Conservation (phyloP, 2,113 vertebrate species). For the Zapus hudsonius region DNA sequence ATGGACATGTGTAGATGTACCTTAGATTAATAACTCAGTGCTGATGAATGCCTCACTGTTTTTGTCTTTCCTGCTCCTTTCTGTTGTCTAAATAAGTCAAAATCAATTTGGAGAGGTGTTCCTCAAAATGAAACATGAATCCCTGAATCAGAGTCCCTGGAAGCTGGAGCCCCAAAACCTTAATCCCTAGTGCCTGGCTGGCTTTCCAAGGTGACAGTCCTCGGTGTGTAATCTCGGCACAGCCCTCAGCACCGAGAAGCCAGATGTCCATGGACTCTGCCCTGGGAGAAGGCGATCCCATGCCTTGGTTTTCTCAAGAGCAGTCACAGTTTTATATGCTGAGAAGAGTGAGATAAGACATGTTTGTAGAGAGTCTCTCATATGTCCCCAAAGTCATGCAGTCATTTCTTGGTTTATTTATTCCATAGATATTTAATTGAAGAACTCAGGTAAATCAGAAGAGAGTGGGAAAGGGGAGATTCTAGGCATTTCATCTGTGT, state of each 20-base stretch:
- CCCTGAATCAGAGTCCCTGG: neutral
- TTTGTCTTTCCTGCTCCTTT: neutral
- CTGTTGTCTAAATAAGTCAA: neutral
- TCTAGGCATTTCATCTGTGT: slow-evolving; percentile 60
- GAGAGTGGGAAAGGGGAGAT: slow-evolving; percentile 8
- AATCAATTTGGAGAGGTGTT: neutral
- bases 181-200: neutral
- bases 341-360: neutral
- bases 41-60: neutral
- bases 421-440: slow-evolving; percentile 21
- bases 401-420: neutral
- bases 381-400: neutral
- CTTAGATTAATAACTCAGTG: neutral
- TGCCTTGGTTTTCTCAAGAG: neutral
- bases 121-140: neutral
- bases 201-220: neutral
- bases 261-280: neutral
- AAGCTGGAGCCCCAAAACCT: neutral
- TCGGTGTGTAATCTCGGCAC: neutral
- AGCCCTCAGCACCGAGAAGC: neutral
- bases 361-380: neutral
- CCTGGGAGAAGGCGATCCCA: neutral
- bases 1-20: neutral
- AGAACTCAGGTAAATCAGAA: slow-evolving; percentile 43
- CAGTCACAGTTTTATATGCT: neutral